phyloP scores from a whole-genome alignment of 2,888 invertebrate genomes.

The Girardia tigrina region DNA sequence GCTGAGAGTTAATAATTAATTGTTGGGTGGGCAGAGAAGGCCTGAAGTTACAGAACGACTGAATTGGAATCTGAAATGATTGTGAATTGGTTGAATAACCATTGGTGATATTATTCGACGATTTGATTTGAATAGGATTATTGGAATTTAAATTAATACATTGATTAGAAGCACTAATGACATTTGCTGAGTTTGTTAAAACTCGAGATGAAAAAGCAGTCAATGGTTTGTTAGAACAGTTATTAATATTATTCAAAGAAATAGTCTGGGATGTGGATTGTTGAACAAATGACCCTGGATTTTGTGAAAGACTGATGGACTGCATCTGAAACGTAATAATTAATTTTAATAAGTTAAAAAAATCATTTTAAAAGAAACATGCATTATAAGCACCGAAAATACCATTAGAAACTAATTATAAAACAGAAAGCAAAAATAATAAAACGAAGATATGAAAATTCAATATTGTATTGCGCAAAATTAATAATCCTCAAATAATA shows the following conservation, averaged over 20 bases:
- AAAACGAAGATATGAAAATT: too few relatives aligned
- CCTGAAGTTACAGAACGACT: slow-evolving; percentile 1
- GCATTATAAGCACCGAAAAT: too few relatives aligned
- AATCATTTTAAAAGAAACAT: too few relatives aligned
- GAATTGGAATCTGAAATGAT: not conserved
- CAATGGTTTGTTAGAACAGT: not conserved
- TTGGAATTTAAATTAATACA: not conserved
- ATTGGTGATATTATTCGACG: not conserved
- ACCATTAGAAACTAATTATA: too few relatives aligned
- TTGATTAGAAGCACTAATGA: not conserved
- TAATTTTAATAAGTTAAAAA: not conserved
- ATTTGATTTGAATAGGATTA: not conserved
- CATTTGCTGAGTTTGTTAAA: not conserved
- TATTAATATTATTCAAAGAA: not conserved
- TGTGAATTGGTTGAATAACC: not conserved
- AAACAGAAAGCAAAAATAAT: too few relatives aligned
- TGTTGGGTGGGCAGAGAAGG: not conserved
- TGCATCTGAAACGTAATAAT: not conserved
- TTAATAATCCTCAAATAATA: too few relatives aligned
- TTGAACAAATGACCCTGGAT: not conserved
- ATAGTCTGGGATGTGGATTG: not conserved
- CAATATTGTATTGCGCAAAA: too few relatives aligned
- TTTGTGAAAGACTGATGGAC: not conserved
- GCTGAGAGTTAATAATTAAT: not conserved
- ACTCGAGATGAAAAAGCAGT: not conserved